Evolutionary conservation across 2,797 vertebrate species (phyloP).

Genomic region (Mareca strepera): DNA sequence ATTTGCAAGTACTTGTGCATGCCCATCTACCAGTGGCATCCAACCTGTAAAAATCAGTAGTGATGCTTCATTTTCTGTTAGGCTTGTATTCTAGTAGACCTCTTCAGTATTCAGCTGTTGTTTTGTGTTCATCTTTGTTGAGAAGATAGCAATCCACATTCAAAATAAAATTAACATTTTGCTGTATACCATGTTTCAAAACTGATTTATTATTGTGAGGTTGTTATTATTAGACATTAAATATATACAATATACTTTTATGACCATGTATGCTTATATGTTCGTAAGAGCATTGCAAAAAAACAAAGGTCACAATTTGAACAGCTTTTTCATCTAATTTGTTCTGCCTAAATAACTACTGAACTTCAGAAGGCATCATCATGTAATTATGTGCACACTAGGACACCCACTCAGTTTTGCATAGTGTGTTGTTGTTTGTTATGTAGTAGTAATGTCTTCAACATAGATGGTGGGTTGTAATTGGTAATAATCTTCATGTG

Average conservation of each 20-base stretch:
- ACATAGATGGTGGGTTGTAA: neutral
- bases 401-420: neutral
- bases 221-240: neutral
- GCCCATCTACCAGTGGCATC: neutral
- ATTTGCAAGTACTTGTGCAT: neutral
- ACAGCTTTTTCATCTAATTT: neutral
- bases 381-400: neutral
- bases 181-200: neutral
- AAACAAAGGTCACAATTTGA: neutral
- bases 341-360: neutral
- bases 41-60: neutral
- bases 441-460: neutral
- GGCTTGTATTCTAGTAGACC: neutral
- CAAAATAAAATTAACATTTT: neutral
- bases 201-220: neutral
- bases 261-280: neutral
- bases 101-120: accelerated
- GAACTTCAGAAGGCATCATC: neutral
- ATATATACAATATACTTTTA: neutral
- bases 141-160: neutral
- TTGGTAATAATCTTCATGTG: neutral
- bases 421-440: neutral
- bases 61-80: neutral
- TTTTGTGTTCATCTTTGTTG: neutral
- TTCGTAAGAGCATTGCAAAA: neutral